phyloP scores from a whole-genome alignment of 2,888 invertebrate species.

The Chelonus formosanus region DNA sequence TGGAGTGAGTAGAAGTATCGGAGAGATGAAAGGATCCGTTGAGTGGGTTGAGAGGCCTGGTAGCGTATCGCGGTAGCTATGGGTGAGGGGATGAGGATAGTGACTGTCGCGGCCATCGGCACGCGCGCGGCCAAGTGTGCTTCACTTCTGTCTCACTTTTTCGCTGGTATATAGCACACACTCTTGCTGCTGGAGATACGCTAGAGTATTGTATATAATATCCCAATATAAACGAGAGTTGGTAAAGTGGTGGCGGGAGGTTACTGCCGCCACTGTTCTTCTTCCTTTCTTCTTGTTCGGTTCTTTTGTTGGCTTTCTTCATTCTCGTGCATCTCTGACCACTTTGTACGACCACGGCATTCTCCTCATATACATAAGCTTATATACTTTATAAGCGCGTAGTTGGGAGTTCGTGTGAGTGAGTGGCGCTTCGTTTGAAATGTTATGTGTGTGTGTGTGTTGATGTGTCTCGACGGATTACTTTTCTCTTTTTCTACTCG shows the following conservation, averaged over 20 bases:
- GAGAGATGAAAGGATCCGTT: constrained; percentile 37
- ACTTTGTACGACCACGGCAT: no score
- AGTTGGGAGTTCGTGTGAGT: no score
- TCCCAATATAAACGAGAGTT: no score
- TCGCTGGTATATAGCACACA: not conserved
- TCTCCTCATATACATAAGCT: no score
- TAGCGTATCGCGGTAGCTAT: constrained; percentile 34
- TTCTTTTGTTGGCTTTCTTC: no score
- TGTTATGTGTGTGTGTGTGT: not conserved
- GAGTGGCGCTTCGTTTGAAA: constrained; percentile 17
- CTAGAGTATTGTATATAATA: not conserved
- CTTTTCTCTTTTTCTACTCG: constrained; percentile 1
- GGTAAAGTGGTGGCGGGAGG: no score
- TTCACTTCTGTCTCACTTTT: constrained; percentile 12
- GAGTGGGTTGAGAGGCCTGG: constrained; percentile 35
- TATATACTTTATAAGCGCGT: no score
- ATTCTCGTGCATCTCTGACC: no score
- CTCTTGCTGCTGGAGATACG: constrained; percentile 30
- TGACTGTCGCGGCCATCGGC: constrained; percentile 52
- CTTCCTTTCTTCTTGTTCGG: no score
- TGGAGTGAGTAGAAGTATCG: not conserved
- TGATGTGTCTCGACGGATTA: not conserved
- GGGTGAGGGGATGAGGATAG: constrained; percentile 23
- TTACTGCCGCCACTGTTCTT: no score
- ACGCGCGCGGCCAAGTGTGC: constrained; percentile 60